Conservation (phyloP, 2,797 vertebrate species). For the Pseudochromis fuscus region DNA sequence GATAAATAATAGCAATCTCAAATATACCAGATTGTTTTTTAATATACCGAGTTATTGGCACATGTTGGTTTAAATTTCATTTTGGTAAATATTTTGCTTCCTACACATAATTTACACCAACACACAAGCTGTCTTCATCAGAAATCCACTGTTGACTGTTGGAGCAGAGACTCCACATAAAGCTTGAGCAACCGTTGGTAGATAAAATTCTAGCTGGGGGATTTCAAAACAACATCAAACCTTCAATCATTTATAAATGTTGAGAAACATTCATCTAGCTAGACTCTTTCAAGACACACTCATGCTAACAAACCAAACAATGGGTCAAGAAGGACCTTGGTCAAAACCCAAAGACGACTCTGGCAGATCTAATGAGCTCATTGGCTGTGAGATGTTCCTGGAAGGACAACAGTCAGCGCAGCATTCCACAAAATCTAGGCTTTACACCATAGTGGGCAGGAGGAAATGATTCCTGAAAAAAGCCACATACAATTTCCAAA, state of each 20-base stretch:
- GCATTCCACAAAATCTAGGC: slow-evolving; percentile 58
- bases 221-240: slow-evolving; percentile 17
- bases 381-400: slow-evolving; percentile 49
- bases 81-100: slow-evolving; percentile 3
- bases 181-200: not conserved
- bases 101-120: slow-evolving; percentile 2
- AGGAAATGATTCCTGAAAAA: slow-evolving; percentile 56
- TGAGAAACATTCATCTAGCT: slow-evolving; percentile 13
- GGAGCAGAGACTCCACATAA: not conserved
- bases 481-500: slow-evolving; percentile 42
- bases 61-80: not conserved
- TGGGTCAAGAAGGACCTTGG: slow-evolving; percentile 33
- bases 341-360: slow-evolving; percentile 51
- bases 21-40: not conserved
- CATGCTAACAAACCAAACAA: slow-evolving; percentile 35
- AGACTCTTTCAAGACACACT: slow-evolving; percentile 16
- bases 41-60: not conserved
- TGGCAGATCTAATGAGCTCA: slow-evolving; percentile 64
- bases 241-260: slow-evolving; percentile 32
- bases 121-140: not conserved
- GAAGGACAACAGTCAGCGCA: slow-evolving; percentile 58
- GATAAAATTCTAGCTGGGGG: not conserved
- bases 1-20: not conserved
- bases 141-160: not conserved
- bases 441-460: slow-evolving; percentile 38